Base-by-base conservation (phyloP, 2,113 vertebrate species). In the Petaurus breviceps region DNA sequence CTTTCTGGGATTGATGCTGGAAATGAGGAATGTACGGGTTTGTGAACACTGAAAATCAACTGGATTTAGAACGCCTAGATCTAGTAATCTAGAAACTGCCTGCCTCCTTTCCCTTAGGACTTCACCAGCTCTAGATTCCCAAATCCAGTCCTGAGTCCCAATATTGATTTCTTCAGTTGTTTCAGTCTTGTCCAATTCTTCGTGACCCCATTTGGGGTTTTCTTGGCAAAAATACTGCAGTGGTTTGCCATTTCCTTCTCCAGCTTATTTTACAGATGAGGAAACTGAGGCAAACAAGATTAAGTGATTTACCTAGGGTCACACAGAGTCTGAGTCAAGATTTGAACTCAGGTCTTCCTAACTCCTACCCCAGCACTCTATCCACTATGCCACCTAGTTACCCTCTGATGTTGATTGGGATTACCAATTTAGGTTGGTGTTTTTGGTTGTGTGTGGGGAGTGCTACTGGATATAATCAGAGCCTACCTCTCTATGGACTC, bases 61-160 rank as follows among this genome's bases (percentile, higher is more conserved):
- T 68, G 68, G n/a, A 22, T 84, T 43, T 84, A 84, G 68, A 84
- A 84, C 16, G 23, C 7, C 2, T 49, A 23, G 68, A 19, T 23
- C 68, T 19, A 49, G 47, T 84, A 16, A 84, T 53, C 91, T 52
- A 57, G 91, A 52, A 43, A 7, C 26, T 8, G 1, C 25, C 23
- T 90, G 28, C 52, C 51, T 46, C 55, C 57, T 46, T 51, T 95
- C 46, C 55, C 68, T 93, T 28, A 51, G 46, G 4, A 50, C 91
- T 97, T 94, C 25, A 12, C 94, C 46, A 51, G 61, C 89, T 90
- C 92, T 24, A 90, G 68, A 84, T 22, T 23, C n/a, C 68, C 68
- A 84, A 84, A 19, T 22, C n/a, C n/a, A 84, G 23, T 31, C 94
- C 77, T 90, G 12, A 23, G 91, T 6, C 52, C 54, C 91, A 51